Conservation (phyloP, 2,113 vertebrate genomes). For the Sitta europaea region DNA sequence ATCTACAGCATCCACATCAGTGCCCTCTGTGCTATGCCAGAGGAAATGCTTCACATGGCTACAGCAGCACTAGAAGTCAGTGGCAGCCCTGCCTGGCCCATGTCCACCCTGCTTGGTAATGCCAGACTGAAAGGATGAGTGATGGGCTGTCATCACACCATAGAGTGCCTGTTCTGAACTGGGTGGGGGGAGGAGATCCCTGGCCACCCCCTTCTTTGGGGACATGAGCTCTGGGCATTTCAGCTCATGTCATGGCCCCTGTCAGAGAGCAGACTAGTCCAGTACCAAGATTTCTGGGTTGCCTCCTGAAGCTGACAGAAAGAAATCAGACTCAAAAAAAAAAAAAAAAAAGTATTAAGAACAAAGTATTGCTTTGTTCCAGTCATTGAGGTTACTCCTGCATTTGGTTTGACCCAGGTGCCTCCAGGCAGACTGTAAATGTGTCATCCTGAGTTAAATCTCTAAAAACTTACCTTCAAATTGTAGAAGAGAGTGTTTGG, state of each 20-base stretch:
- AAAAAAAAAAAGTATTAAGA: not conserved
- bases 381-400: not conserved
- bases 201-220: not conserved
- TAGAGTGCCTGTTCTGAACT: accelerated
- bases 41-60: not conserved
- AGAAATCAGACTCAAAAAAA: not conserved
- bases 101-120: not conserved
- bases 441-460: not conserved
- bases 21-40: not conserved
- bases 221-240: not conserved
- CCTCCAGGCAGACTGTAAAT: not conserved
- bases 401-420: not conserved
- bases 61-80: not conserved
- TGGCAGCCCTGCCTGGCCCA: not conserved
- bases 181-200: accelerated
- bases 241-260: not conserved
- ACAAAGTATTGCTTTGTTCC: not conserved
- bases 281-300: not conserved
- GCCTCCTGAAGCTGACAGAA: not conserved
- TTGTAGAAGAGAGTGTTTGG: not conserved
- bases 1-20: accelerated
- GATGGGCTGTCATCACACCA: not conserved
- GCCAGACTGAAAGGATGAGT: not conserved
- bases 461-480: not conserved
- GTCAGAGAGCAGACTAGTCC: not conserved